Evolutionary conservation across 35 echinoderm and acorn worm species (phyloP).

Genomic region (Apostichopus parvimensis): DNA sequence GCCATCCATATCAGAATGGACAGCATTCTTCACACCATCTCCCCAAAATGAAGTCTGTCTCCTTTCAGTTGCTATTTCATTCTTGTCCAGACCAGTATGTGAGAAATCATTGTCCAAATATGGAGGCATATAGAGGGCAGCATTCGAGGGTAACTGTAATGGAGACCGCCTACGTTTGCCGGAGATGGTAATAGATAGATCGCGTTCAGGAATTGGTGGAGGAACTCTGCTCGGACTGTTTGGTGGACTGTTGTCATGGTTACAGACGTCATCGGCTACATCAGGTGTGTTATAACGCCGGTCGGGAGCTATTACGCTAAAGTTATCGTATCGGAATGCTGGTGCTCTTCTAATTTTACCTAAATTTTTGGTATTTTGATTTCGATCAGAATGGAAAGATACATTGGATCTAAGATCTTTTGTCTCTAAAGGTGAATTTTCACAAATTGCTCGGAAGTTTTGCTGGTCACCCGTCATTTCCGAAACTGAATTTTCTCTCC

Average conservation of each 20-base stretch:
- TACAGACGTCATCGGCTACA: neutral
- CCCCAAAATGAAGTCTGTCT: neutral
- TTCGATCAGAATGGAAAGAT: neutral
- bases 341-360: neutral
- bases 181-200: conserved; percentile 14
- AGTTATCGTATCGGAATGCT: neutral
- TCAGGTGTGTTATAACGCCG: no score
- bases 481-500: no score
- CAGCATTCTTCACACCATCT: neutral
- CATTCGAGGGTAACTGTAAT: neutral
- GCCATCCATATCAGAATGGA: neutral
- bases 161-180: neutral
- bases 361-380: neutral
- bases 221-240: neutral
- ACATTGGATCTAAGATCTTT: no score
- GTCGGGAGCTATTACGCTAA: neutral
- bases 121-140: neutral
- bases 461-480: no score
- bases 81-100: neutral
- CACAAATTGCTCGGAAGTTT: no score
- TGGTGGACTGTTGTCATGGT: neutral
- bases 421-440: no score
- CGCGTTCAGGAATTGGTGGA: neutral
- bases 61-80: neutral
- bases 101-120: no score